phyloP scores from a whole-genome alignment of 2,113 vertebrate species.

The Mystacornis crossleyi region DNA sequence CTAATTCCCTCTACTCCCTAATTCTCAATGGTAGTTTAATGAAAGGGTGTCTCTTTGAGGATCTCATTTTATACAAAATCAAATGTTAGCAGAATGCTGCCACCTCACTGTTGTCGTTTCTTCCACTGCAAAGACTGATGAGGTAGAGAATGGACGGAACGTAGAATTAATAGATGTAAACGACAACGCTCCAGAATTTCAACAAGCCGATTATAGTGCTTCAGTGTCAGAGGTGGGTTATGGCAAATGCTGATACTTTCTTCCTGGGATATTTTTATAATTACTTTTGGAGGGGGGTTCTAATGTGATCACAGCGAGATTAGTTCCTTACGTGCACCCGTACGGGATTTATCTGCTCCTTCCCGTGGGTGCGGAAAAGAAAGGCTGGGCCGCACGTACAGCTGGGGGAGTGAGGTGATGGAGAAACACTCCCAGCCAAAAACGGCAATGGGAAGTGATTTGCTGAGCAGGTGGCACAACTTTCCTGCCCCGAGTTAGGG shows the following conservation, averaged over 20 bases:
- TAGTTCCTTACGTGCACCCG: rapidly evolving
- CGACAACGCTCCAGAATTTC: conserved; percentile 74
- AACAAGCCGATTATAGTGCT: neutral
- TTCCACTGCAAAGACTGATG: neutral
- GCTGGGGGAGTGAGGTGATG: neutral
- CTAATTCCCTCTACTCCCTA: neutral
- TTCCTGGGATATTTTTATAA: neutral
- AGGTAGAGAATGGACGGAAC: neutral
- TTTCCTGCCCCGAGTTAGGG: neutral
- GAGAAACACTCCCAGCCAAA: neutral
- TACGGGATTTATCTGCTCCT: rapidly evolving
- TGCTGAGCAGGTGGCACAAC: neutral
- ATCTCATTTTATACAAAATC: neutral
- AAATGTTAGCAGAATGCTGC: neutral
- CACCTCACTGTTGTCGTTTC: neutral
- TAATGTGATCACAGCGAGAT: neutral
- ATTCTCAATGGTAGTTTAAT: neutral
- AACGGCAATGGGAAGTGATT: neutral
- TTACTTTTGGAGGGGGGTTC: neutral
- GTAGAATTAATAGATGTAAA: conserved; percentile 65
- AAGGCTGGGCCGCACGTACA: neutral
- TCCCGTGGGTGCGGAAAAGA: rapidly evolving
- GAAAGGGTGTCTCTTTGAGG: neutral
- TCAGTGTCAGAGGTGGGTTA: conserved; percentile 74
- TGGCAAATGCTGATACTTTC: neutral